These are phyloP conservation scores for Formica selysi DNA, from an alignment of 1,140 invertebrate genomes.

Conservation along the genomic window DNA sequence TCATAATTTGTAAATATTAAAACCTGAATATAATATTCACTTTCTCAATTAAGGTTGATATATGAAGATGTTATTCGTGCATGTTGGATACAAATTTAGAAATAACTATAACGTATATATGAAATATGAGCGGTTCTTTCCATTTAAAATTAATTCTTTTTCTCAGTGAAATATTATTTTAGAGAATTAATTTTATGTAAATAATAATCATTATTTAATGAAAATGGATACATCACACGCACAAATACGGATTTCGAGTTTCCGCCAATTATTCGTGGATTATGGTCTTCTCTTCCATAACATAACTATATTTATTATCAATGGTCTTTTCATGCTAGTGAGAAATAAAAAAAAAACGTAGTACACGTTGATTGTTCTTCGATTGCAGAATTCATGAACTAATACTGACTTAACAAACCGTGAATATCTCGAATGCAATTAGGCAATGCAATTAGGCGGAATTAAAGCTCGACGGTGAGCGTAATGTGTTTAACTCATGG, in stretches of 20 bases:
- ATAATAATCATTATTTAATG: neutral
- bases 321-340: neutral
- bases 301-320: no score
- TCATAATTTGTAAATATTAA: no score
- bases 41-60: neutral
- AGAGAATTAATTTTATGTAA: neutral
- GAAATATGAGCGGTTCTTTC: neutral
- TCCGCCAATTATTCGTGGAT: no score
- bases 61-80: neutral
- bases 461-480: constrained; percentile 36
- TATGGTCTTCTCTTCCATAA: no score
- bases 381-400: neutral
- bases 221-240: neutral
- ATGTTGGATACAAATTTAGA: neutral
- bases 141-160: neutral
- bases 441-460: constrained; percentile 52
- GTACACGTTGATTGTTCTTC: neutral
- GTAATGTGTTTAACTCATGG: constrained; percentile 47
- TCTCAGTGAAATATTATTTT: neutral
- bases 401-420: constrained; percentile 30
- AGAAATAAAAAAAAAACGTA: neutral
- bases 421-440: constrained; percentile 57
- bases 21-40: no score
- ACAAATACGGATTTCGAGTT: neutral
- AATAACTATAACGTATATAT: neutral